These are phyloP conservation scores for Kryptolebias ocellatus DNA, from an alignment of 2,797 vertebrate species.

Conservation along the genomic window DNA sequence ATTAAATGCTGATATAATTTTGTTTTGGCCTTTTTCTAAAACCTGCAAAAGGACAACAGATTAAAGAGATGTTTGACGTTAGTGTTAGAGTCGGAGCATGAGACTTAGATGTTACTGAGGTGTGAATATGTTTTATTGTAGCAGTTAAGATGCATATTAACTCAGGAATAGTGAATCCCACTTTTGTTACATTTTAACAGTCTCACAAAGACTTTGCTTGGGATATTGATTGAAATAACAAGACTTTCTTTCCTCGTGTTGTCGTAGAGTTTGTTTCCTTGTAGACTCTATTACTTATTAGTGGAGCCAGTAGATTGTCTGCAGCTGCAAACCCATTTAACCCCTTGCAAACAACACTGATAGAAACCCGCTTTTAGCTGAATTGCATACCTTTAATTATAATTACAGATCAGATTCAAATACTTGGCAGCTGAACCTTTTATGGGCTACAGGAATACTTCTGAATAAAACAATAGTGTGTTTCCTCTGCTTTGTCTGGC, in stretches of 20 bases:
- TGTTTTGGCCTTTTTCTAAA: background rate
- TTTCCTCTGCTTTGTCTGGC: slow-evolving; percentile 6
- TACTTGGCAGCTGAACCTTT: background rate
- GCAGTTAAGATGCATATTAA: slow-evolving; percentile 2
- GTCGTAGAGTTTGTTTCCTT: slow-evolving; percentile 23
- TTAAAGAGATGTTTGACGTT: too few relatives aligned
- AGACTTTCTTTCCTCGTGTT: background rate
- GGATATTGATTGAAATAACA: slow-evolving; percentile 10
- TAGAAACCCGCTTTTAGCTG: slow-evolving; percentile 11
- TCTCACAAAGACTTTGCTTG: slow-evolving; percentile 1
- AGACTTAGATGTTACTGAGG: background rate
- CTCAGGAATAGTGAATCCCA: background rate
- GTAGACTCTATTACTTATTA: slow-evolving; percentile 36
- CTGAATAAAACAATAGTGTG: background rate
- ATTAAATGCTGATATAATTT: background rate
- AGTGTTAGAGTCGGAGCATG: background rate
- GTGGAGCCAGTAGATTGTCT: slow-evolving; percentile 8
- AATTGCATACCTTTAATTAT: background rate
- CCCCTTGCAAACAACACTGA: slow-evolving; percentile 4
- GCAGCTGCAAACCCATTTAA: slow-evolving; percentile 13
- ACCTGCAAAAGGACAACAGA: background rate
- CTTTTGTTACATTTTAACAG: background rate
- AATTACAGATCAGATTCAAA: background rate
- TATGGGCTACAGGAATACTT: background rate
- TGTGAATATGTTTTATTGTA: background rate